Base-by-base conservation (phyloP, 64 coral and sea anemone species). In the Dendrophyllia cribrosa region DNA sequence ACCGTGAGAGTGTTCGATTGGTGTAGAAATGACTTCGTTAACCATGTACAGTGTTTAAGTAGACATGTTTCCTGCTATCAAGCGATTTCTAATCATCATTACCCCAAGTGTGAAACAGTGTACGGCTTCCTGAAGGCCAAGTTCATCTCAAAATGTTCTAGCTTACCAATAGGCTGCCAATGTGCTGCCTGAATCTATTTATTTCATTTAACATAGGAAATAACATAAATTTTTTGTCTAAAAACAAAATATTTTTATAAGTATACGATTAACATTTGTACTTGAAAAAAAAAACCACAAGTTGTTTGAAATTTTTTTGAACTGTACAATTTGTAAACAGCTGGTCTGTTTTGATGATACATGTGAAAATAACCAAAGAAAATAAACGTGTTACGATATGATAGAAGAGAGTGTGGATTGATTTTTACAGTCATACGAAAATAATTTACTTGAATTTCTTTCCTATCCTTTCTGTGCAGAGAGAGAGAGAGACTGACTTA, bases 51-150 rank as follows among this genome's bases (percentile, higher is more conserved):
- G 0, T 64, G 59, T 21, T 19, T 20, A 20, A n/a, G 19, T 8
- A 21, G 4, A 9, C 79, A 83, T n/a, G 16, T 61, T 19, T 60
- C 58, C 7, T 83, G 79, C 64, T 46, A 47, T 65, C 15, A 83
- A 17, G 60, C 17, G 34, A 65, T 83, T 47, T 8, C 17, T 7
- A 65, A 20, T 9, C 60, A 83, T 20, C 26, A 20, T 8, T 46
- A 4, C 17, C 59, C 58, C 16, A 83, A 83, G 60, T 83, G 79
- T 48, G 8, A 46, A 46, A 63, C 79, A 20, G 59, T 83, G 34
- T 65, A 65, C 9, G 79, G 79, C 43, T 83, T 12, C 43, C 20
- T 15, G 14, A 65, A 83, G 8, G 43, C 34, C 4, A 64, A 19
- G 16, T 83, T 83, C 20, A 21, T 83, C 19, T 25, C 6, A 60